Evolutionary conservation across 2,113 vertebrate genomes (phyloP).

Genomic region (Trichechus manatus): DNA sequence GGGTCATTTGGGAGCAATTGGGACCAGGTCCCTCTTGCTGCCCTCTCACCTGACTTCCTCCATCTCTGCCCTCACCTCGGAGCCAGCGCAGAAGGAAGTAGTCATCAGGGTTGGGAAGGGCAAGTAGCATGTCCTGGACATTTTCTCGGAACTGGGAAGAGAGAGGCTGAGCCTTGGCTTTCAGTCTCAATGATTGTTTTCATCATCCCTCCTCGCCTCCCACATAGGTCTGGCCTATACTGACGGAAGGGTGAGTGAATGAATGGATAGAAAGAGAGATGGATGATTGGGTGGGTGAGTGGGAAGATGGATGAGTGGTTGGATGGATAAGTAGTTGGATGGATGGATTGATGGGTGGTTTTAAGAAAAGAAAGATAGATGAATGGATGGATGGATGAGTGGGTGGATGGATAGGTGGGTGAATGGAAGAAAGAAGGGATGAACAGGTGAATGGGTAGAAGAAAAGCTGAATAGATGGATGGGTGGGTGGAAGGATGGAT

Average conservation of each 20-base stretch:
- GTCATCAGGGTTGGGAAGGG: constrained; percentile 90
- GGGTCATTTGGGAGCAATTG: background rate
- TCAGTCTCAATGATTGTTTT: background rate
- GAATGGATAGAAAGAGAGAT: background rate
- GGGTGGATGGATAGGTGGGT: background rate
- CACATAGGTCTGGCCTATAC: background rate
- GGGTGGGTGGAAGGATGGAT: background rate
- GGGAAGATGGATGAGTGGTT: background rate
- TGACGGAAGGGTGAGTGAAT: background rate
- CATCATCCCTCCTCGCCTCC: background rate
- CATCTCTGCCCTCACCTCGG: constrained; percentile 90
- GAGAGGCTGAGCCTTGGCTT: background rate
- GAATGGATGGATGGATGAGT: background rate
- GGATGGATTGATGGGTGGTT: too few species aligned
- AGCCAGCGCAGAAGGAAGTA: constrained; percentile 96
- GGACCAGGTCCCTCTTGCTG: background rate
- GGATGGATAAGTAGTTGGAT: background rate
- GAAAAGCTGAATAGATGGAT: background rate
- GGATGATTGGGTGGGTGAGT: background rate
- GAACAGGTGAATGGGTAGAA: background rate
- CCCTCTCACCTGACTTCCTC: background rate
- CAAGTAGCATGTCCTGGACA: constrained; percentile 68
- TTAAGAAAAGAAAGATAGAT: background rate
- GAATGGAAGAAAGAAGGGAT: too few species aligned
- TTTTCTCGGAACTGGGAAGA: constrained; percentile 79